Evolutionary conservation across 2,113 vertebrate species (phyloP), one percentile per base, ranked within the genome.

Genomic region (Misgurnus anguillicaudatus): DNA sequence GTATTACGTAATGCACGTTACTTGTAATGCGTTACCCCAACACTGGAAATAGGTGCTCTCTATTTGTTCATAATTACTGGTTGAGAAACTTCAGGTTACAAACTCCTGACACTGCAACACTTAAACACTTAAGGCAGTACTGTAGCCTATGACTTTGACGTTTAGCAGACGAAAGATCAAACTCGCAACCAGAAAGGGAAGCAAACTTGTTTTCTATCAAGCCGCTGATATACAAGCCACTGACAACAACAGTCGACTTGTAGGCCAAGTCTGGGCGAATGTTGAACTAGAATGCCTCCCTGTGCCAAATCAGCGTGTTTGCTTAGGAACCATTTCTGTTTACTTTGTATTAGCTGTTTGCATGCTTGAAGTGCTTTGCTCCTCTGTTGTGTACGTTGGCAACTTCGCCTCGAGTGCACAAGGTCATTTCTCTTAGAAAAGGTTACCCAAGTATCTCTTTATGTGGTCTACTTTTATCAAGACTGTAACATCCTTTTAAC

Each of bases 361-460:
- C 70, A 45, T 71, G 47, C 36, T 45, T 48, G 51, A 80, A 60
- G 78, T 57, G 41, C 61, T 80, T 51, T 47, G 48, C 72, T 68
- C 39, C 55, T 80, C 63, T 74, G n/a, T 64, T 73, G 81, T 82
- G 75, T 53, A 73, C 75, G 77, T 81, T 51, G 53, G 80, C 66
- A 64, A 17, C 8, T 55, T 65, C 14, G 17, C 55, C 38, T 21
- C 6, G 38, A 57, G 48, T 63, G 21, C 62, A 48, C 48, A 53
- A 38, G 65, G 66, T 71, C 65, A 55, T 57, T 21, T 58, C 73
- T 69, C 55, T 70, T 64, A 64, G 55, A 53, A 8, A 70, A 61
- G 41, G 14, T 21, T 38, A 6, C 10, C 45, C 11, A 51, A 51
- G 36, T 24, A 51, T 65, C 69, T 73, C 38, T 58, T 24, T 45